Conservation (phyloP, 2,888 invertebrate species). For the Argynnis bischoffii region DNA sequence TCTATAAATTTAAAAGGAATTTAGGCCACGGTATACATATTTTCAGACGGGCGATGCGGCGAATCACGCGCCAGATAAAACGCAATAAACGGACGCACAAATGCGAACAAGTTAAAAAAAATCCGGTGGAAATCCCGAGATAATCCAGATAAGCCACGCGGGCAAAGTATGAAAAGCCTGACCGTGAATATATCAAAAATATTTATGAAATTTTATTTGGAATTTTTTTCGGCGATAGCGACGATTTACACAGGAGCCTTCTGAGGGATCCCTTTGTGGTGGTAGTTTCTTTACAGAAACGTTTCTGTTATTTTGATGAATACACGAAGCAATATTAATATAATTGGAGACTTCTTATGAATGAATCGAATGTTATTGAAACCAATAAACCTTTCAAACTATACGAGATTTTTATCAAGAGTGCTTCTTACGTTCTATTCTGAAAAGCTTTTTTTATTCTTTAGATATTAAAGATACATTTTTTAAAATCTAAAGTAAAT, state of each 20-base stretch:
- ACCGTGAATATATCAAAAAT: conserved; percentile 79
- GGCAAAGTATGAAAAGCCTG: conserved; percentile 74
- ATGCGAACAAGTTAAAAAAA: conserved; percentile 70
- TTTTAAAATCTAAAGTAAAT: too few relatives aligned
- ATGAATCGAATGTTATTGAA: conserved; percentile 17
- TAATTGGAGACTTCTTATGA: conserved; percentile 29
- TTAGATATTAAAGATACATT: background rate
- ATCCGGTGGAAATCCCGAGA: conserved; percentile 66
- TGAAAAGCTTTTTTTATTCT: background rate
- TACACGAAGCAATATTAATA: conserved; percentile 26
- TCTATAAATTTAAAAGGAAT: conserved; percentile 60
- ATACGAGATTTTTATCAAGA: conserved; percentile 7
- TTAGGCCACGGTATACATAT: conserved; percentile 68
- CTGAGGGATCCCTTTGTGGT: conserved; percentile 27
- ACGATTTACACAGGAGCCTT: conserved; percentile 13
- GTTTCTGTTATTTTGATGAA: conserved; percentile 24
- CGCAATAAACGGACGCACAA: conserved; percentile 71
- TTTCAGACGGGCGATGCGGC: conserved; percentile 54
- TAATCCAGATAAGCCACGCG: conserved; percentile 80
- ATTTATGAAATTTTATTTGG: conserved; percentile 73
- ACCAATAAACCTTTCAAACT: conserved; percentile 22
- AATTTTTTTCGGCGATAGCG: conserved; percentile 54
- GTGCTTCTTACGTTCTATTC: background rate
- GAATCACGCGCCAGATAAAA: conserved; percentile 64
- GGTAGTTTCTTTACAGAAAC: conserved; percentile 22